Evolutionary conservation across 1,140 invertebrate species (phyloP).

Genomic region (Apis florea): DNA sequence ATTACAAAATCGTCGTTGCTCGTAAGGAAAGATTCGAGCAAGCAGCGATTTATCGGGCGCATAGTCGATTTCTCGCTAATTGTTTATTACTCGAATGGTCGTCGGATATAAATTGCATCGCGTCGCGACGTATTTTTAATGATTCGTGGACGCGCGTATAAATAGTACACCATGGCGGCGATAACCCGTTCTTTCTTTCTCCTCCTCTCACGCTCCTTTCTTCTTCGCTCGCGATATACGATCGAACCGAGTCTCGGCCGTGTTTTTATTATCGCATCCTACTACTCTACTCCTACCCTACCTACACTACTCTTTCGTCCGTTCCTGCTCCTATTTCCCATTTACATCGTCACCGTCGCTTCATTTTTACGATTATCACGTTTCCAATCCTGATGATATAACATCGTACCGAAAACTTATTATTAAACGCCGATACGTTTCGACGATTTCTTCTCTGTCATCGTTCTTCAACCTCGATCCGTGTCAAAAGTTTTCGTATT

Average conservation of each 20-base stretch:
- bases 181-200: slow-evolving; percentile 42
- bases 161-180: slow-evolving; percentile 44
- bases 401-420: no score
- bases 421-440: no score
- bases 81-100: slow-evolving; percentile 21
- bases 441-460: no score
- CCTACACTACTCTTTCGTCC: no score
- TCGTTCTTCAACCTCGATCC: no score
- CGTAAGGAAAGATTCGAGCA: background rate
- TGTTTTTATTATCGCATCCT: slow-evolving; percentile 4
- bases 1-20: background rate
- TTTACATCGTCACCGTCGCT: no score
- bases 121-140: slow-evolving; percentile 54
- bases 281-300: no score
- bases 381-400: no score
- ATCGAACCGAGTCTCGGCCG: slow-evolving; percentile 1
- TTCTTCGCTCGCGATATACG: background rate
- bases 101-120: slow-evolving; percentile 37
- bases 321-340: no score
- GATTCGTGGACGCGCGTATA: slow-evolving; percentile 33
- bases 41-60: background rate
- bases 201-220: background rate
- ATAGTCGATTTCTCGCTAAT: slow-evolving; percentile 1
- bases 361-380: no score
- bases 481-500: no score